Evolutionary conservation across 2,113 vertebrate species (phyloP).

Genomic region (Hippocampus abdominalis): DNA sequence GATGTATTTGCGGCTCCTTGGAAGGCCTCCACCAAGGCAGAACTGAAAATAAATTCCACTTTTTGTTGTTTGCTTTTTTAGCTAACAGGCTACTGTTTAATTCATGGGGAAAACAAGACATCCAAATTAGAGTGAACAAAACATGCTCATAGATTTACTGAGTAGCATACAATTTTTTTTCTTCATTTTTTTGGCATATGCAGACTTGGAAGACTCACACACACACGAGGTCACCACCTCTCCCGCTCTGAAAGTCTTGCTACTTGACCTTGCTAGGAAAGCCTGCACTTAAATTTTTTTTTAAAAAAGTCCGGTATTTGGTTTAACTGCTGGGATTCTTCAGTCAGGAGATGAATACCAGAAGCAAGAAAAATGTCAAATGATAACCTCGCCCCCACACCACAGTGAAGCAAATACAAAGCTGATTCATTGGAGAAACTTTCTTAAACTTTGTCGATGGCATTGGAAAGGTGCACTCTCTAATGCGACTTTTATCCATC

Average conservation of each 20-base stretch:
- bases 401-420: conserved; percentile 14
- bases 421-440: conserved; percentile 13
- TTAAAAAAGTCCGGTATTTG: conserved; percentile 32
- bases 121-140: too few relatives aligned
- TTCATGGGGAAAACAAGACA: too few relatives aligned
- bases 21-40: background rate
- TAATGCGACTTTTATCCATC: background rate
- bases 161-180: background rate
- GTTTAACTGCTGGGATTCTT: conserved; percentile 43
- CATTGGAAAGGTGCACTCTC: background rate
- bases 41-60: background rate
- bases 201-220: background rate
- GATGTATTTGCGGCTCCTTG: background rate
- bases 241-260: conserved; percentile 2
- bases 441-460: conserved; percentile 23
- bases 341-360: conserved; percentile 28
- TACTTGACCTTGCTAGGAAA: conserved; percentile 23
- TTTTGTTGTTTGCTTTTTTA: background rate
- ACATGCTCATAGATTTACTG: too few relatives aligned
- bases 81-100: background rate
- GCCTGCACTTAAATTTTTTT: too few relatives aligned
- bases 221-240: conserved; percentile 34
- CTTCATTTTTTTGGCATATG: background rate
- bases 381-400: conserved; percentile 19
- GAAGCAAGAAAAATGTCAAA: background rate